These are phyloP conservation scores for Sebastes reedi DNA, from an alignment of 2,797 vertebrate species.

Conservation along the genomic window DNA sequence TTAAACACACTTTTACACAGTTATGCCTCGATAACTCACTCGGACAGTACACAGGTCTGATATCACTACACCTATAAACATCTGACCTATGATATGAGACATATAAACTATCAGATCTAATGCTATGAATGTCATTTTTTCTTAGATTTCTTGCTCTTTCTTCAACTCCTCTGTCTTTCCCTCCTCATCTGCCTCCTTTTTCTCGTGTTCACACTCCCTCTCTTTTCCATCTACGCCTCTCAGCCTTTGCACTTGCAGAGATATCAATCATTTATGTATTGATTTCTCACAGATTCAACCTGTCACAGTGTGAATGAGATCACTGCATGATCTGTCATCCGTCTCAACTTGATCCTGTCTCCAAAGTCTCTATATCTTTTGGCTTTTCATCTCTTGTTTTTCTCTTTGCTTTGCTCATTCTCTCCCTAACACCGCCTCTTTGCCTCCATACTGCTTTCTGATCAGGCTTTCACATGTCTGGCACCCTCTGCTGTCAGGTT, in stretches of 20 bases:
- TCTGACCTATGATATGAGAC: not conserved
- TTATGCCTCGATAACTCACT: not conserved
- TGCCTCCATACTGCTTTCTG: not conserved
- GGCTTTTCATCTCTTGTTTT: not conserved
- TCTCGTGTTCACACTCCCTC: not conserved
- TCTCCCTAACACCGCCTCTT: not conserved
- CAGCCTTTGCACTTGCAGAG: conserved; percentile 1
- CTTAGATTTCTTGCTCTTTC: not conserved
- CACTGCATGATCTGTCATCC: not conserved
- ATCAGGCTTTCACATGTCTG: conserved; percentile 24
- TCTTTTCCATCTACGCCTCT: not conserved
- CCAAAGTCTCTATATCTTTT: not conserved
- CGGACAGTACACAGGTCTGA: not conserved
- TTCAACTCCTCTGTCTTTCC: not conserved
- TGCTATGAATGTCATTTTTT: not conserved
- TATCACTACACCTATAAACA: not conserved
- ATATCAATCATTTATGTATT: conserved; percentile 38
- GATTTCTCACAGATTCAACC: conserved; percentile 35
- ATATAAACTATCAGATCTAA: not conserved
- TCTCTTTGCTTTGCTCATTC: not conserved
- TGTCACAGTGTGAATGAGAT: conserved; percentile 25
- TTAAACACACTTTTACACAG: not conserved
- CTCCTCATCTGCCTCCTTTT: not conserved
- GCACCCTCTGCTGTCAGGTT: conserved; percentile 66
- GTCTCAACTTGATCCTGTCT: not conserved